Base-by-base conservation (phyloP, 2,888 invertebrate species). In the Lasioglossum leucozonium region DNA sequence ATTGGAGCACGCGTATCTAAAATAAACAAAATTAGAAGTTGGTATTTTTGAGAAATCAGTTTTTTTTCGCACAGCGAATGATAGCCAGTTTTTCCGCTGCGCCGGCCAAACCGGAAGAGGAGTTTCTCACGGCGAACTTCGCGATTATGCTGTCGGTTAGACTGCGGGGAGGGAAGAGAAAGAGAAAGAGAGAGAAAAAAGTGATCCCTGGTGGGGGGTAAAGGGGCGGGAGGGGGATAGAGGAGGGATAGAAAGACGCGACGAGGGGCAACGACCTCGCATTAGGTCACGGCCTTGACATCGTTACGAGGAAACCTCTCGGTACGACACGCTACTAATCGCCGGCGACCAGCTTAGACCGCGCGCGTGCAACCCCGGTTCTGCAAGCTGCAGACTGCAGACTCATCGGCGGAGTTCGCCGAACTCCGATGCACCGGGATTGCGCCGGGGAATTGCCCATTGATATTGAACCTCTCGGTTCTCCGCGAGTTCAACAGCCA, bases 201-300 rank as follows among this genome's bases (percentile, higher is more conserved):
- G 69, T 47, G 10, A 44, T 6, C 8, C 26, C 13, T 22, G 26
- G 58, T 58, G 58, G 58, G 58, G 26, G 26, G 26, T 4, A 26
- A 58, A 58, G 22, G 67, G 78, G 69, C n/a, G 34, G 75, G 18
- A 2, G 4, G 42, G 62, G 81, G 65, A 26, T 55, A 77, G 37
- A 11, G 74, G 55, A 65, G 76, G 76, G 75, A 74, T 85, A 89
- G 87, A 85, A 81, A 92, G 88, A 89, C 83, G 88, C 78, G 86
- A 84, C 71, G 81, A 58, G 80, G 79, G 87, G 88, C 91, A 92
- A 92, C 87, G 93, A 94, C 93, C 93, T 93, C 93, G 87, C 91
- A 94, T 93, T 94, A 89, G 94, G 93, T 94, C 93, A 89, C 91
- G 93, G 94, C 94, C 94, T 94, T 94, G 94, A 94, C 94, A 93